phyloP scores from a whole-genome alignment of 2,113 vertebrate species.

The Thunnus thynnus region DNA sequence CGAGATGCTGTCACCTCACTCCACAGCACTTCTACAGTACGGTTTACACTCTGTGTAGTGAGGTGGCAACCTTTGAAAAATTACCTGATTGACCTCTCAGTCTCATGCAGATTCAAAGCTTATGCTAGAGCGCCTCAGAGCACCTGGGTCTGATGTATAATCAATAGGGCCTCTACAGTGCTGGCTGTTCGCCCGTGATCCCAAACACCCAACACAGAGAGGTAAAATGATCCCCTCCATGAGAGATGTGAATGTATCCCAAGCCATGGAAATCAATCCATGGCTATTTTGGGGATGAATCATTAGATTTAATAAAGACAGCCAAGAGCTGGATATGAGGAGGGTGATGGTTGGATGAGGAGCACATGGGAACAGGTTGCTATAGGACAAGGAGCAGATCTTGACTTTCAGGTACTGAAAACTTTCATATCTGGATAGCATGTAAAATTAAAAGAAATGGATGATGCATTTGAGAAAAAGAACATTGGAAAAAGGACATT shows the following conservation, averaged over 20 bases:
- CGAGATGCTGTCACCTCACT: neutral
- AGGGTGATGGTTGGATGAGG: slow-evolving; percentile 4
- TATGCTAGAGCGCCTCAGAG: slow-evolving; percentile 37
- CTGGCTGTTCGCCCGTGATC: slow-evolving; percentile 37
- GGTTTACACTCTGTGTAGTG: neutral
- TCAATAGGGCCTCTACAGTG: slow-evolving; percentile 40
- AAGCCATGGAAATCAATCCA: slow-evolving; percentile 24
- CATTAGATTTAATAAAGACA: slow-evolving; percentile 33
- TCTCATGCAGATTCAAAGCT: slow-evolving; percentile 41
- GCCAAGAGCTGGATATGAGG: neutral
- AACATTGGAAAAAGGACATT: no score
- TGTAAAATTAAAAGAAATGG: neutral
- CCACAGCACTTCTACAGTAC: neutral
- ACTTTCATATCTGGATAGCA: neutral
- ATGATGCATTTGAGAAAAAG: neutral
- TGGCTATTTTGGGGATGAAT: slow-evolving; percentile 18
- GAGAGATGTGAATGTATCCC: slow-evolving; percentile 12
- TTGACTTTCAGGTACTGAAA: slow-evolving; percentile 13
- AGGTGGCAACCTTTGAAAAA: slow-evolving; percentile 35
- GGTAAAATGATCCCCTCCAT: slow-evolving; percentile 8
- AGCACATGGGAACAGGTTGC: neutral
- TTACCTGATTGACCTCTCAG: slow-evolving; percentile 51
- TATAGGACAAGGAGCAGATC: neutral
- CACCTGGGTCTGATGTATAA: slow-evolving; percentile 44
- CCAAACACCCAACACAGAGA: slow-evolving; percentile 6